These are phyloP conservation scores for Rugalucina vietnamica DNA, from an alignment of 2,888 invertebrate species.

Conservation along the genomic window DNA sequence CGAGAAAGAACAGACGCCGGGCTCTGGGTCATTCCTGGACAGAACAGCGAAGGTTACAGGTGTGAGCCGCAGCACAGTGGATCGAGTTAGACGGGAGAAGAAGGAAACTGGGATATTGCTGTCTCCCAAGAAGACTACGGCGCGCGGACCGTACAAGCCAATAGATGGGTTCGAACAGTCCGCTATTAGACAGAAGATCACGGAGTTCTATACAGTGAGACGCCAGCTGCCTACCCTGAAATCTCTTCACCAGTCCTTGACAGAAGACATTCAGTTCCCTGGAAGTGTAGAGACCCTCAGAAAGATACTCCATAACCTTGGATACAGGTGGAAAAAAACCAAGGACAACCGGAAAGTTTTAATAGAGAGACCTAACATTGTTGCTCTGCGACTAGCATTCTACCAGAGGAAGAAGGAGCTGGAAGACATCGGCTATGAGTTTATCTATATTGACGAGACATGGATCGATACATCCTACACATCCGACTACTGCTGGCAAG, in stretches of 20 bases:
- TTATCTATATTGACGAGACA: constrained; percentile 43
- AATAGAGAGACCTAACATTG: constrained; percentile 4
- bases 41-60: background rate
- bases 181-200: constrained; percentile 5
- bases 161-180: constrained; percentile 23
- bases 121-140: background rate
- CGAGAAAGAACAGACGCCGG: no score
- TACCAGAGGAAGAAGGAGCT: constrained; percentile 19
- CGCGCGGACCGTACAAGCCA: background rate
- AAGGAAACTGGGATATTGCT: background rate
- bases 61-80: background rate
- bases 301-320: background rate
- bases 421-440: background rate
- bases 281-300: background rate
- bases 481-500: constrained; percentile 43
- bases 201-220: constrained; percentile 24
- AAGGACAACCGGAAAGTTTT: constrained; percentile 30
- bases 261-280: constrained; percentile 4
- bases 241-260: background rate
- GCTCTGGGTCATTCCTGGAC: no score
- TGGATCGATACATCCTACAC: constrained; percentile 41
- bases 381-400: constrained; percentile 10
- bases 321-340: constrained; percentile 24
- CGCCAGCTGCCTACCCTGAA: constrained; percentile 3
- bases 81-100: background rate